A percentile compares a stretch with the other conserved stretches of the same genome.
Evolutionary conservation across 2,888 invertebrate species (phyloP).

Genomic region (Ametastegia equiseti): DNA sequence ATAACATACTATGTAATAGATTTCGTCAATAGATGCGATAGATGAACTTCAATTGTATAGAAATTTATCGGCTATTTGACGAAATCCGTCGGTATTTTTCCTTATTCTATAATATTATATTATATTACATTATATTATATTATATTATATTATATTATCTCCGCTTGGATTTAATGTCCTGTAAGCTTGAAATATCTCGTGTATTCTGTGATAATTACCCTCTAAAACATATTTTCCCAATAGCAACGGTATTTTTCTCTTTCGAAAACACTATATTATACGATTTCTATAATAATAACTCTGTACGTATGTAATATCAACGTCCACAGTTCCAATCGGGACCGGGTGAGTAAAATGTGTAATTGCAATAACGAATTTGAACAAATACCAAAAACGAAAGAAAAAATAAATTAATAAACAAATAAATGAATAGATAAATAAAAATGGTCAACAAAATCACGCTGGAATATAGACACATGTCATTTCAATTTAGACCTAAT

Average conservation of each 20-base stretch:
- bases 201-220: constrained; percentile 74
- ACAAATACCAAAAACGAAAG: background rate
- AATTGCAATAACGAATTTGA: constrained; percentile 41
- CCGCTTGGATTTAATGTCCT: constrained; percentile 71
- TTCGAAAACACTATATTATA: constrained; percentile 53
- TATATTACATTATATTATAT: constrained; percentile 46
- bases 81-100: constrained; percentile 19
- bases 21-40: constrained; percentile 17
- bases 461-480: no score
- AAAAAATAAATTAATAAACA: constrained; percentile 1
- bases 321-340: constrained; percentile 30
- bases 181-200: constrained; percentile 74
- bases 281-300: constrained; percentile 30
- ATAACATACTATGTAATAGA: no score
- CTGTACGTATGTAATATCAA: constrained; percentile 18
- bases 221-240: constrained; percentile 64
- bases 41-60: background rate
- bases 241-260: constrained; percentile 70
- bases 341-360: background rate
- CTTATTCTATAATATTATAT: constrained; percentile 8
- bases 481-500: no score
- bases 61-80: constrained; percentile 17
- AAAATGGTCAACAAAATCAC: background rate
- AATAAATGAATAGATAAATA: background rate
- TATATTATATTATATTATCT: constrained; percentile 55